Percentiles rank a stretch among this genome's conserved stretches.
Conservation (phyloP, 1,140 invertebrate species). For the Panagrolaimus sp. region DNA sequence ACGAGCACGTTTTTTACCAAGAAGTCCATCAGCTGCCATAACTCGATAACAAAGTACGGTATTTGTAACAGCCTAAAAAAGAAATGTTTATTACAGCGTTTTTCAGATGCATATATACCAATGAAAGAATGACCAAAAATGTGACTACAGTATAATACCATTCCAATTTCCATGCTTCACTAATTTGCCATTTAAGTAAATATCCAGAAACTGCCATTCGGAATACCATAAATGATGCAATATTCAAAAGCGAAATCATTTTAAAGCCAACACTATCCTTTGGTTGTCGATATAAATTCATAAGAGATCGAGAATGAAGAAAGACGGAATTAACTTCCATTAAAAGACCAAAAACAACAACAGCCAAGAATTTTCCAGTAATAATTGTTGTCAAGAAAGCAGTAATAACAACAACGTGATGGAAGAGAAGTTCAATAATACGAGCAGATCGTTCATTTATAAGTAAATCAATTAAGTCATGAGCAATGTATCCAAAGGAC, state of each 20-base stretch:
- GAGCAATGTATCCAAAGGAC: constrained; percentile 54
- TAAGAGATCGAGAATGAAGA: constrained; percentile 49
- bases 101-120: constrained; percentile 12
- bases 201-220: constrained; percentile 53
- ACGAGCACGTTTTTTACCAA: constrained; percentile 36
- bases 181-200: constrained; percentile 51
- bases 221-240: constrained; percentile 53
- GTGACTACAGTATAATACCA: constrained; percentile 43
- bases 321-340: constrained; percentile 59
- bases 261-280: constrained; percentile 54
- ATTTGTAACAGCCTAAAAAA: constrained; percentile 48
- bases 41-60: constrained; percentile 55
- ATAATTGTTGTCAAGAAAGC: constrained; percentile 48
- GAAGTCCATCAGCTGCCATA: constrained; percentile 55
- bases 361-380: constrained; percentile 42
- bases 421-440: constrained; percentile 57
- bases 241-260: constrained; percentile 54
- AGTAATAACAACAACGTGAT: constrained; percentile 54
- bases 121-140: constrained; percentile 36
- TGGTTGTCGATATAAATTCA: constrained; percentile 53
- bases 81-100: constrained; percentile 25
- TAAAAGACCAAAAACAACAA: constrained; percentile 54
- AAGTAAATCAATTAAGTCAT: constrained; percentile 55
- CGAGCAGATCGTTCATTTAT: constrained; percentile 54
- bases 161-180: constrained; percentile 20